phyloP scores from a whole-genome alignment of 2,797 vertebrate genomes.

The Pampus argenteus region DNA sequence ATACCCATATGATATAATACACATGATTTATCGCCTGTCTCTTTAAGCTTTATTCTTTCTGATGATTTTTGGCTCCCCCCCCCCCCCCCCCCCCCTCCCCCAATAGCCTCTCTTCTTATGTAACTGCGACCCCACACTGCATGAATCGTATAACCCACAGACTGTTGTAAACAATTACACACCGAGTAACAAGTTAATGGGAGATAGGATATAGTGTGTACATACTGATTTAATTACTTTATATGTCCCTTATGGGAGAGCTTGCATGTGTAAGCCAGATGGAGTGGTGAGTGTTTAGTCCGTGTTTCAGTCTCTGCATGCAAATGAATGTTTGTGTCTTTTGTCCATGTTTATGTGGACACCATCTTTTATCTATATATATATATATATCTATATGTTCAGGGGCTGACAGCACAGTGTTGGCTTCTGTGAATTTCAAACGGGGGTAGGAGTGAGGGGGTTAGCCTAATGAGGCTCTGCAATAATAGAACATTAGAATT shows the following conservation, averaged over 20 bases:
- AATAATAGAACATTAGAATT: constrained; percentile 31
- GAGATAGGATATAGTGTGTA: constrained; percentile 47
- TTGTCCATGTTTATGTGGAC: constrained; percentile 24
- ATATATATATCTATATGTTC: too few species aligned
- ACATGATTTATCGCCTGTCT: constrained; percentile 31
- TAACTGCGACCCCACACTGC: constrained; percentile 42
- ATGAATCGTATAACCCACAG: constrained; percentile 50
- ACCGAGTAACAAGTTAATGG: constrained; percentile 62
- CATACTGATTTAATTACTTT: constrained; percentile 54
- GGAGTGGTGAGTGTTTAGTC: constrained; percentile 42
- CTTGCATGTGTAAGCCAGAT: constrained; percentile 42
- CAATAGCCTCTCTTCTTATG: constrained; percentile 21
- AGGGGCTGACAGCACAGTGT: constrained; percentile 13
- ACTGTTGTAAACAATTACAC: constrained; percentile 57
- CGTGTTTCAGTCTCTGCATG: constrained; percentile 26
- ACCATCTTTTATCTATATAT: constrained; percentile 48
- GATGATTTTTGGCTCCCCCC: too few species aligned
- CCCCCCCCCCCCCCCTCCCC: too few species aligned
- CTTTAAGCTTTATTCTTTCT: constrained; percentile 31
- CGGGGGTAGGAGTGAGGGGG: background rate
- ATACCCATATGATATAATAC: constrained; percentile 6
- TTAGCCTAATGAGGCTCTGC: constrained; percentile 37
- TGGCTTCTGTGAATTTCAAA: constrained; percentile 24
- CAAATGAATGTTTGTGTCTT: constrained; percentile 34
- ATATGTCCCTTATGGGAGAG: constrained; percentile 48